These are phyloP conservation scores for Morone saxatilis DNA, from an alignment of 2,113 vertebrate species.

Conservation along the genomic window DNA sequence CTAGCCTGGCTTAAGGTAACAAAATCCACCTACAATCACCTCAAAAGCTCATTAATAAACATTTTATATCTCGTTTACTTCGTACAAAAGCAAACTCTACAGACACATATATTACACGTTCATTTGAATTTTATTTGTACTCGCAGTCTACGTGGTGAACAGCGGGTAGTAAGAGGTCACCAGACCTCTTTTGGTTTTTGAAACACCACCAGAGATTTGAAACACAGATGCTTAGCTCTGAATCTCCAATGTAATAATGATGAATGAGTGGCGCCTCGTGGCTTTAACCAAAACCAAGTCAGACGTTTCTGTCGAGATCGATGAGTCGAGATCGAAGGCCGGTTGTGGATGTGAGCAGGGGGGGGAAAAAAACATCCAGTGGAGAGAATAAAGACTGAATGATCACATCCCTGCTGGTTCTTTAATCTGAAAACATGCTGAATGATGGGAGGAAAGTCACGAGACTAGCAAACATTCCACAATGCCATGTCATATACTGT, in stretches of 20 bases:
- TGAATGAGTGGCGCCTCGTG: background rate
- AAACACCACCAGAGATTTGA: background rate
- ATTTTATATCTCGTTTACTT: too few relatives aligned
- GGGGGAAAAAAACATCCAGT: too few relatives aligned
- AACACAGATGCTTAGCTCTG: background rate
- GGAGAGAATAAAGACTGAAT: constrained; percentile 7
- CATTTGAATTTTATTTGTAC: background rate
- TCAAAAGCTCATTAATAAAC: too few relatives aligned
- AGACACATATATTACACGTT: too few relatives aligned
- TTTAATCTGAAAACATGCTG: constrained; percentile 17
- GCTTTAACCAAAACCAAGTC: constrained; percentile 68
- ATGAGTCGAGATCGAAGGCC: constrained; percentile 20
- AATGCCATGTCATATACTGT: constrained; percentile 71
- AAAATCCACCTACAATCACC: too few relatives aligned
- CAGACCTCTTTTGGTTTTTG: background rate
- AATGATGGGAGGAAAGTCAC: constrained; percentile 18
- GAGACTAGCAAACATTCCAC: constrained; percentile 77
- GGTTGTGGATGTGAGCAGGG: constrained; percentile 6
- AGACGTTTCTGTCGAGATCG: constrained; percentile 50
- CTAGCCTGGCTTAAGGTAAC: too few relatives aligned
- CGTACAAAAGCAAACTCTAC: too few relatives aligned
- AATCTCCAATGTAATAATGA: background rate
- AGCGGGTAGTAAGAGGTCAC: background rate
- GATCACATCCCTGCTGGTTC: constrained; percentile 39
- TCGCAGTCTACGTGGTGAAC: background rate